Percentiles rank a stretch among this genome's conserved stretches.
Conservation (phyloP, 2,888 invertebrate species). For the Drosophila greeni region DNA sequence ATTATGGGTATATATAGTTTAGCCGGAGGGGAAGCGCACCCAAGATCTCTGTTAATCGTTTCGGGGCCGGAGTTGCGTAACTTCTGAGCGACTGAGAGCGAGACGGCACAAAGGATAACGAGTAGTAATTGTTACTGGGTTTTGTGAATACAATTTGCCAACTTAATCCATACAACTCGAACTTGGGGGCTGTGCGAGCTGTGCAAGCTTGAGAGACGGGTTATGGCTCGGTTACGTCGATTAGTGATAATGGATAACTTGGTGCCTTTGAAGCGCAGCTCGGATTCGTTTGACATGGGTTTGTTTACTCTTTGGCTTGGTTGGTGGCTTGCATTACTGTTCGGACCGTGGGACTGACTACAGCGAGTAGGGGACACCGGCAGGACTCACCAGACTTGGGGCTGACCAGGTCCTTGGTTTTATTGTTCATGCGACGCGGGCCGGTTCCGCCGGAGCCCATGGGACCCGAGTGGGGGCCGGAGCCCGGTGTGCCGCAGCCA, state of each 20-base stretch:
- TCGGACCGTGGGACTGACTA: constrained; percentile 15
- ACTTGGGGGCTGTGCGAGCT: constrained; percentile 59
- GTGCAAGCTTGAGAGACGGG: constrained; percentile 37
- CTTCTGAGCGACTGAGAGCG: constrained; percentile 11
- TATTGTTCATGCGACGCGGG: constrained; percentile 79
- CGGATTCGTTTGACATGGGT: too few relatives aligned
- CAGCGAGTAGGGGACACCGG: constrained; percentile 11
- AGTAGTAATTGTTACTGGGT: constrained; percentile 20
- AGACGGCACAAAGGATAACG: constrained; percentile 52
- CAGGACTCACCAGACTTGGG: constrained; percentile 79
- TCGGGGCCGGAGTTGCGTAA: constrained; percentile 15
- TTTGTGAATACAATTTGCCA: constrained; percentile 14
- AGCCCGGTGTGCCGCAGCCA: constrained; percentile 79
- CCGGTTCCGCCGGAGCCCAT: constrained; percentile 79
- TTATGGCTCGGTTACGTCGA: constrained; percentile 36
- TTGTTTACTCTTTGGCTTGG: too few relatives aligned
- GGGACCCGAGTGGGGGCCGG: constrained; percentile 78
- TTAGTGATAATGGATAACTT: constrained; percentile 26
- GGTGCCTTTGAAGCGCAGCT: constrained; percentile 55
- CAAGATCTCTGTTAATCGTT: constrained; percentile 20
- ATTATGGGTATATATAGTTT: constrained; percentile 36
- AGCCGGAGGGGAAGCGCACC: constrained; percentile 35
- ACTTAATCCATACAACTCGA: constrained; percentile 35
- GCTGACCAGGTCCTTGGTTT: constrained; percentile 79
- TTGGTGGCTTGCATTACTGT: constrained; percentile 36